These are phyloP conservation scores for Avahi laniger DNA, from an alignment of 2,797 vertebrate species.

Conservation along the genomic window DNA sequence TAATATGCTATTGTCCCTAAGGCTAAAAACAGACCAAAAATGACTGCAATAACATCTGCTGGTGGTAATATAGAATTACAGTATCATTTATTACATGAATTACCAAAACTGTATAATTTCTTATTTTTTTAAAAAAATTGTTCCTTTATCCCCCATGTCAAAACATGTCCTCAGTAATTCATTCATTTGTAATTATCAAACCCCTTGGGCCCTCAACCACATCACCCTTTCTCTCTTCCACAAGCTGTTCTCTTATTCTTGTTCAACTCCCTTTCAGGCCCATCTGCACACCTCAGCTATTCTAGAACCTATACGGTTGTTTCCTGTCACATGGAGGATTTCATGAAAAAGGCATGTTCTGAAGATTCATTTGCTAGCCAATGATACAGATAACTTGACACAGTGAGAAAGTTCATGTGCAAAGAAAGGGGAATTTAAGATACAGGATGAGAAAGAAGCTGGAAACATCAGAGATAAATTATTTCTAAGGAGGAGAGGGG, in stretches of 20 bases:
- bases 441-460: background rate
- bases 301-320: background rate
- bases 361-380: background rate
- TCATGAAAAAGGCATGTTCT: background rate
- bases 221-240: background rate
- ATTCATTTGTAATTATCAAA: conserved; percentile 21
- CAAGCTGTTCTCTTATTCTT: background rate
- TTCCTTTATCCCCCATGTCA: background rate
- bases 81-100: background rate
- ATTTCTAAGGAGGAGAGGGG: background rate
- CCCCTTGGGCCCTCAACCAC: background rate
- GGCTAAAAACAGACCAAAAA: conserved; percentile 18
- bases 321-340: background rate
- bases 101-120: background rate
- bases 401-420: background rate
- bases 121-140: conserved; percentile 8
- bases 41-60: background rate
- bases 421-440: conserved; percentile 5
- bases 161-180: conserved; percentile 29
- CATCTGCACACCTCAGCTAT: background rate
- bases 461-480: background rate
- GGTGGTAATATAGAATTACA: background rate
- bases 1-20: conserved; percentile 3
- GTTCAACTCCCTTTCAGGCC: background rate
- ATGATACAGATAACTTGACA: background rate